Conservation (phyloP, 2,888 invertebrate genomes). For the Prostheceraeus crozeri region DNA sequence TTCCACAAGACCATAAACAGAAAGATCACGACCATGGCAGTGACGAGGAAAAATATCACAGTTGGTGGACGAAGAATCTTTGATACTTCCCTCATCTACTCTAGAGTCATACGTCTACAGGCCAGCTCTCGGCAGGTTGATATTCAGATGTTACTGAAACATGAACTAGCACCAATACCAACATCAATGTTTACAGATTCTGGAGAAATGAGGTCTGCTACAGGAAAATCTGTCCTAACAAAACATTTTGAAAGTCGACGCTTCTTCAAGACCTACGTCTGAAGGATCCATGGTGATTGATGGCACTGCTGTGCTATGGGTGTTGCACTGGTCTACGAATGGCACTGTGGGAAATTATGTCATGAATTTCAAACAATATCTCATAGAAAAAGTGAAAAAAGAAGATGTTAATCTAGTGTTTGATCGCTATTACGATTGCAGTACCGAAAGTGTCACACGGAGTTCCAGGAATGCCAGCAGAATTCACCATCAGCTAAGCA, state of each 20-base stretch:
- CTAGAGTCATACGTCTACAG: conserved; percentile 34
- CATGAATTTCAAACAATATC: conserved; percentile 20
- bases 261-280: conserved; percentile 15
- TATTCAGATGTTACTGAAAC: conserved; percentile 32
- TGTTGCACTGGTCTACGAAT: conserved; percentile 19
- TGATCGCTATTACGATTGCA: conserved; percentile 27
- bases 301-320: not conserved
- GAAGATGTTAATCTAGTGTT: conserved; percentile 23
- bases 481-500: conserved; percentile 27
- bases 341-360: conserved; percentile 22
- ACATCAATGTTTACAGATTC: conserved; percentile 39
- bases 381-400: conserved; percentile 17
- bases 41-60: conserved; percentile 26
- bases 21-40: conserved; percentile 27
- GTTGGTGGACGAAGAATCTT: conserved; percentile 28
- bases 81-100: conserved; percentile 36
- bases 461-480: conserved; percentile 22
- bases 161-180: conserved; percentile 40
- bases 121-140: conserved; percentile 26
- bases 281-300: not conserved
- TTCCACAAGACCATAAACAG: conserved; percentile 1
- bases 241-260: not conserved
- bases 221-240: conserved; percentile 39
- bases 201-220: conserved; percentile 39
- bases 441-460: conserved; percentile 27